Base-by-base conservation (phyloP, 2,888 invertebrate species). In the Rhodophaea formosa region DNA sequence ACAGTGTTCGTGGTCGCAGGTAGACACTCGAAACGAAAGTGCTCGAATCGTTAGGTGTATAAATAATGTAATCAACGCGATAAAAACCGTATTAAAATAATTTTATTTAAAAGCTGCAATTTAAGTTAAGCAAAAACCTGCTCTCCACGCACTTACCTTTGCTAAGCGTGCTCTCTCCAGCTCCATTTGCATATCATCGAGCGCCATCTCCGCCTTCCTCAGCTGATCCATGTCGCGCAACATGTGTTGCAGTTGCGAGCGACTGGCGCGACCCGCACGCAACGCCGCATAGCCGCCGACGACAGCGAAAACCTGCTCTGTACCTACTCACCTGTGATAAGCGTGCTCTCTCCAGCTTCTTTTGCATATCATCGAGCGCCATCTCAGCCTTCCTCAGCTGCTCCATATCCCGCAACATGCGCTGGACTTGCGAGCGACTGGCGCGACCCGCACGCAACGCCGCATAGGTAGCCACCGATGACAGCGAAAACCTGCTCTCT, bases 351-450 rank as follows among this genome's bases (percentile, higher is more conserved):
- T 97, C 96, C 60, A 98, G 86, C 84, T 97, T 94, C 79, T 93
- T 93, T 89, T 98, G 97, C 86, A 98, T 93, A 77, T 96, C 95
- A 75, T 95, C 95, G 42, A 98, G 89, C 8, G 96, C 96, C 74
- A 96, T 93, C 85, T 98, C 98, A 0, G 98, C 98, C 75, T 95
- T 95, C 71, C 97, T 95, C 65, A 98, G 92, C 70, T 96, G 95
- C 76, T 98, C 98, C 96, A 98, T 97, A 72, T 98, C 97, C 66
- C 95, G 94, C 80, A 98, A 95, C 97, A 99, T 98, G 61, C 97
- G 94, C 66, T 95, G 94, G 62, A 99, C 92, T 80, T 99, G 96
- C 62, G 93, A 92, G 71, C 97, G 95, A 42, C 97, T 97, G 75
- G 95, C 95, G 75, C 97, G 96, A 78, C 97, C 97, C 68, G 98